phyloP scores from a whole-genome alignment of 2,888 invertebrate species.

The Cheiracanthium punctorium region DNA sequence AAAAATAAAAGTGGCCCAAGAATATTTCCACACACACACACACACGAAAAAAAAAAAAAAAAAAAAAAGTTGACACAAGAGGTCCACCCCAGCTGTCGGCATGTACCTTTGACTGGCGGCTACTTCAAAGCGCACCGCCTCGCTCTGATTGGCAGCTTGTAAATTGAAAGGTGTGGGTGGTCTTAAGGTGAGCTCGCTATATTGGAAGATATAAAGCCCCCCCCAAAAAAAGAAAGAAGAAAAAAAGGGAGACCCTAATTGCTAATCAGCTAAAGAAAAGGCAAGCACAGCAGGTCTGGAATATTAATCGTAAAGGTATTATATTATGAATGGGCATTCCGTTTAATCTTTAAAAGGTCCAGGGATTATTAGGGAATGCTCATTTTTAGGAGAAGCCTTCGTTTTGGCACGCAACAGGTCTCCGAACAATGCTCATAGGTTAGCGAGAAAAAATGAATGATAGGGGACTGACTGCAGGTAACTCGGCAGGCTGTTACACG shows the following conservation, averaged over 20 bases:
- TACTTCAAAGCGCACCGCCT: conserved; percentile 53
- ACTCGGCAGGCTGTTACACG: too few relatives aligned
- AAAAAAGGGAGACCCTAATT: conserved; percentile 59
- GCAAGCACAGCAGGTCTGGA: conserved; percentile 35
- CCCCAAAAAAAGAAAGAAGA: conserved; percentile 14
- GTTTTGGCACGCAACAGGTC: neutral
- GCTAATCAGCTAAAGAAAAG: conserved; percentile 68
- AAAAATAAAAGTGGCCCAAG: conserved; percentile 13
- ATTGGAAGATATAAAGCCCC: conserved; percentile 25
- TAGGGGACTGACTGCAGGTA: too few relatives aligned
- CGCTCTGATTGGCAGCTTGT: conserved; percentile 64
- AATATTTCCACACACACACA: too few relatives aligned
- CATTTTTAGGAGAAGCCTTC: neutral
- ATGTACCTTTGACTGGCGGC: conserved; percentile 53
- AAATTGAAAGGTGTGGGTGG: conserved; percentile 69
- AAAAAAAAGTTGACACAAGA: conserved; percentile 66
- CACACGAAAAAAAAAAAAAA: neutral
- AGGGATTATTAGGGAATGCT: neutral
- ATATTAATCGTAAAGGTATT: conserved; percentile 36
- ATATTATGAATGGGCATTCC: neutral
- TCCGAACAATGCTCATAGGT: neutral
- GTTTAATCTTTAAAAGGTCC: neutral
- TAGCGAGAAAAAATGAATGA: neutral
- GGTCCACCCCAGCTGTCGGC: conserved; percentile 67
- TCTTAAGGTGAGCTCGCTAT: conserved; percentile 56